Evolutionary conservation across 2,113 vertebrate genomes (phyloP).

Genomic region (Chaetops frenatus): DNA sequence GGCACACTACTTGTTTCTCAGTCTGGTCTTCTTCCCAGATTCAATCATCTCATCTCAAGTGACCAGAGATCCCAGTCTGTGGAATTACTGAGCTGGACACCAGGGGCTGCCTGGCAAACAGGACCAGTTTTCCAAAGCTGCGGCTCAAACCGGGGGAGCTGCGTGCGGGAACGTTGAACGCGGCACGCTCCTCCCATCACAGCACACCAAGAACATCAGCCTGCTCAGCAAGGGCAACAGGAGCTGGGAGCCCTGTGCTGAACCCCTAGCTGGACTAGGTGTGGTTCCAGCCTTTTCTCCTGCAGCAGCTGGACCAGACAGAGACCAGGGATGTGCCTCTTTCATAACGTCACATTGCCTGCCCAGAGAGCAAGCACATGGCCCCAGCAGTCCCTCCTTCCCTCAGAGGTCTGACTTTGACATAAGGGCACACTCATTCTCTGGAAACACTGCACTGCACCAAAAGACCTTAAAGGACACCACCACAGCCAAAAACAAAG

Average conservation of each 20-base stretch:
- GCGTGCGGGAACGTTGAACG: rapidly evolving
- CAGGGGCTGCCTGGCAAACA: slow-evolving; percentile 20
- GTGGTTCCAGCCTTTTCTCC: not conserved
- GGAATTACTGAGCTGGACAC: slow-evolving; percentile 24
- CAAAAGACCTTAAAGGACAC: not conserved
- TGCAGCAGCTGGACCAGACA: slow-evolving; percentile 9
- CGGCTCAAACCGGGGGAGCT: not conserved
- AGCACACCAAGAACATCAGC: rapidly evolving
- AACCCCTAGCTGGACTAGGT: not conserved
- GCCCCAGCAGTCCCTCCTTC: not conserved
- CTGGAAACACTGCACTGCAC: not conserved
- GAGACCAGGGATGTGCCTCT: not conserved
- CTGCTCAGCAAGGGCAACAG: not conserved
- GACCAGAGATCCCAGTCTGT: not conserved
- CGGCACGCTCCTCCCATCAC: rapidly evolving
- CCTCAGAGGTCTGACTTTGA: not conserved
- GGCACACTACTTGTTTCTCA: not conserved
- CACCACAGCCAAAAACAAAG: not conserved
- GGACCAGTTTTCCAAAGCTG: not conserved
- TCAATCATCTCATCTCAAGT: slow-evolving; percentile 28
- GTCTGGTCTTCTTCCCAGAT: slow-evolving; percentile 34
- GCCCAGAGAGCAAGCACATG: not conserved
- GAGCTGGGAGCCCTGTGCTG: not conserved
- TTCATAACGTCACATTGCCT: not conserved
- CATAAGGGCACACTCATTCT: not conserved